These are phyloP conservation scores for Leucophenga maculata DNA, from an alignment of 2,888 invertebrate genomes.

Conservation along the genomic window DNA sequence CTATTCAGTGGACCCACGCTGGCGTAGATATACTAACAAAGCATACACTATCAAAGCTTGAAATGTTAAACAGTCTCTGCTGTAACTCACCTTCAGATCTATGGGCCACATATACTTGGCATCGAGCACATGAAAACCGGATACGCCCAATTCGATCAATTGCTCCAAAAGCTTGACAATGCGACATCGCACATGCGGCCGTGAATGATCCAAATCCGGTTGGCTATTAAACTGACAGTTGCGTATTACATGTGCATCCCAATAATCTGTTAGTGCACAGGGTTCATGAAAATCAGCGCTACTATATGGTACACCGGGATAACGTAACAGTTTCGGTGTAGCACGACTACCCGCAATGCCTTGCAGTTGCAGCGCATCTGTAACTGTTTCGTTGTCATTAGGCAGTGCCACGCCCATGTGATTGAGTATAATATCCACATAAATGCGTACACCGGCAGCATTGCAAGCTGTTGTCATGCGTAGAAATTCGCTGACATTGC, in stretches of 20 bases:
- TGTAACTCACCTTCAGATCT: conserved; percentile 74
- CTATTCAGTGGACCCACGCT: conserved; percentile 73
- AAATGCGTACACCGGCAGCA: conserved; percentile 84
- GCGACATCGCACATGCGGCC: conserved; percentile 76
- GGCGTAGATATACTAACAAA: conserved; percentile 71
- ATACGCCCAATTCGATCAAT: conserved; percentile 78
- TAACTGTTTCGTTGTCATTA: neutral
- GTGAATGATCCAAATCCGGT: conserved; percentile 82
- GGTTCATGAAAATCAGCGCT: conserved; percentile 78
- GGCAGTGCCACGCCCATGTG: conserved; percentile 79
- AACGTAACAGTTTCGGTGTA: conserved; percentile 59
- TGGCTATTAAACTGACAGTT: conserved; percentile 81
- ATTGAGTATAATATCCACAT: conserved; percentile 85
- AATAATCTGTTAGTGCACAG: conserved; percentile 76
- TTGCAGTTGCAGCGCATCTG: conserved; percentile 38
- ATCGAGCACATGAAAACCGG: conserved; percentile 86
- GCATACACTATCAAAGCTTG: neutral
- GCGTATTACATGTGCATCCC: conserved; percentile 77
- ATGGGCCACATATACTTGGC: conserved; percentile 85
- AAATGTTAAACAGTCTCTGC: neutral
- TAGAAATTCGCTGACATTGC: conserved; percentile 79
- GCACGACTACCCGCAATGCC: conserved; percentile 74
- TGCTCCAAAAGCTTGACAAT: conserved; percentile 69
- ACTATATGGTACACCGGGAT: conserved; percentile 76
- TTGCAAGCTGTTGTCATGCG: conserved; percentile 86